Conservation (phyloP, 2,113 vertebrate genomes). For the Vidua chalybeata region DNA sequence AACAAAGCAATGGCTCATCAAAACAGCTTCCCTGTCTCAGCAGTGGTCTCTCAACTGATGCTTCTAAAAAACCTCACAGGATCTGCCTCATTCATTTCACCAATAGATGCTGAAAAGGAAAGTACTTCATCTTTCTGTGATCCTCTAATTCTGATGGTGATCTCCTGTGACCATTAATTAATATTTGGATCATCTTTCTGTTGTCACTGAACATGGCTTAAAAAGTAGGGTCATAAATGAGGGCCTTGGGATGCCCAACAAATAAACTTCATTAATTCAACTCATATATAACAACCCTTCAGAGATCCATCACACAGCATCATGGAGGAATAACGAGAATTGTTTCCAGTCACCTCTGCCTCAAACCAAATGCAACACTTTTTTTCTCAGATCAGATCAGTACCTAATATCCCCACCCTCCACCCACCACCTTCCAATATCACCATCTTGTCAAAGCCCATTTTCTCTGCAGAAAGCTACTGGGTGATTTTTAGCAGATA, state of each 20-base stretch:
- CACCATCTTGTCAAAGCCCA: conserved; percentile 4
- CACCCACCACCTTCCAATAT: background rate
- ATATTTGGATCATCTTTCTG: background rate
- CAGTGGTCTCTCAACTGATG: background rate
- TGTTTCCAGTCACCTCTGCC: background rate
- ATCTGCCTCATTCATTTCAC: background rate
- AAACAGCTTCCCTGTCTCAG: background rate
- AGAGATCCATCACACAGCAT: background rate
- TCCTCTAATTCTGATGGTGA: background rate
- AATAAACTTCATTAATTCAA: conserved; percentile 4
- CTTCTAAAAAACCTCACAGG: background rate
- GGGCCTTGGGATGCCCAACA: background rate
- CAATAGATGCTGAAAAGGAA: background rate
- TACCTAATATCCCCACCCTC: background rate
- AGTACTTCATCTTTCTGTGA: background rate
- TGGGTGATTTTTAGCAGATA: conserved; percentile 30
- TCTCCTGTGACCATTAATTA: background rate
- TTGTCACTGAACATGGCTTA: background rate
- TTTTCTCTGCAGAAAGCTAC: conserved; percentile 21
- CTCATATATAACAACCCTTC: background rate
- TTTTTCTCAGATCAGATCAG: background rate
- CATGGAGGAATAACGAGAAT: background rate
- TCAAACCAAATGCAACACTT: background rate
- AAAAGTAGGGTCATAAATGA: background rate
- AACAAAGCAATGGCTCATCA: conserved; percentile 16